Conservation (phyloP, 2,113 vertebrate genomes). For the Serinus canaria region DNA sequence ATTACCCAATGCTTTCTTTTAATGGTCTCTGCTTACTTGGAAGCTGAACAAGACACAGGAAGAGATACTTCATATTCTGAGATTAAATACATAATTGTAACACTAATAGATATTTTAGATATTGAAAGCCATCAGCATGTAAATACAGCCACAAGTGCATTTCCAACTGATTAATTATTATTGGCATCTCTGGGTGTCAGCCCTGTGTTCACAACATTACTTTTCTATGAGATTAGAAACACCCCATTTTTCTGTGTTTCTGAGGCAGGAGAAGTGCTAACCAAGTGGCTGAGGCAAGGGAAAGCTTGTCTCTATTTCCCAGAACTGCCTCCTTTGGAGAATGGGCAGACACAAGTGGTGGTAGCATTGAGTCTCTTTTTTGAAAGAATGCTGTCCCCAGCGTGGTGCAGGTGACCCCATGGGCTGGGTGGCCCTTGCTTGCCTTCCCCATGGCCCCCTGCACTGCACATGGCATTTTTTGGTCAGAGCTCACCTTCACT, state of each 20-base stretch:
- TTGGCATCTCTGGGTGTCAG: background rate
- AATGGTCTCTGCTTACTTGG: background rate
- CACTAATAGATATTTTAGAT: background rate
- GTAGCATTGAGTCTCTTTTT: background rate
- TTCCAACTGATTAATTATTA: background rate
- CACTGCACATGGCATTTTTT: background rate
- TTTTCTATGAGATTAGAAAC: background rate
- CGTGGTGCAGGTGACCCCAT: rapidly evolving
- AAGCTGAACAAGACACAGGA: background rate
- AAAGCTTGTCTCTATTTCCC: background rate
- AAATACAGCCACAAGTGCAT: background rate
- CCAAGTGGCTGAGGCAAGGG: background rate
- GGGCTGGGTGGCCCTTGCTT: background rate
- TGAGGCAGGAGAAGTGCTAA: background rate
- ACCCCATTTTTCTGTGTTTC: background rate
- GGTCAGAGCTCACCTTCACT: background rate
- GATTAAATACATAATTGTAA: background rate
- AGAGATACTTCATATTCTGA: background rate
- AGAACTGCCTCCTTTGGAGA: background rate
- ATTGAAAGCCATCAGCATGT: background rate
- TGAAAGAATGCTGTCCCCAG: background rate
- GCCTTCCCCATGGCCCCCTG: rapidly evolving
- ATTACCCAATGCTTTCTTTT: background rate
- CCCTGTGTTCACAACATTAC: background rate
- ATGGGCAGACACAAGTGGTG: rapidly evolving